Percentiles rank a stretch among this genome's conserved stretches.
phyloP scores from a whole-genome alignment of 2,113 vertebrate species.

The Dipodomys spectabilis region DNA sequence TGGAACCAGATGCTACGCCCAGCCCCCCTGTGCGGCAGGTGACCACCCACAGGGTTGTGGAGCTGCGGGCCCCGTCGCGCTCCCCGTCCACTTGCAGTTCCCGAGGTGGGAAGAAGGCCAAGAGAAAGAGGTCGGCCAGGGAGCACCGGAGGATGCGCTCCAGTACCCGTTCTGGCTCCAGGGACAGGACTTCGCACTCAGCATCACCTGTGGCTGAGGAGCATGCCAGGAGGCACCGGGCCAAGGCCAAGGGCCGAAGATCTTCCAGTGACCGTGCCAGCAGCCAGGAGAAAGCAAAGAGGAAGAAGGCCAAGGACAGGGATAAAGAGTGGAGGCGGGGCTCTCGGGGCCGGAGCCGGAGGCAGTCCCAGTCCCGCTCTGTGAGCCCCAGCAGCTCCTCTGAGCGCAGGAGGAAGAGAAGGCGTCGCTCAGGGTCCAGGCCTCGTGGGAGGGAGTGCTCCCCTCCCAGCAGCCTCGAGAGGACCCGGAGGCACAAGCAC shows the following conservation, averaged over 20 bases:
- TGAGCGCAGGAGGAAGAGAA: slow-evolving; percentile 86
- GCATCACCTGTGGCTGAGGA: slow-evolving; percentile 81
- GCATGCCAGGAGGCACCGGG: slow-evolving; percentile 63
- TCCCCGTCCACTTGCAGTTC: slow-evolving; percentile 85
- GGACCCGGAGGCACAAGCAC: slow-evolving; percentile 84
- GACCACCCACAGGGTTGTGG: slow-evolving; percentile 61
- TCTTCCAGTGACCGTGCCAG: slow-evolving; percentile 86
- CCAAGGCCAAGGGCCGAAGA: slow-evolving; percentile 80
- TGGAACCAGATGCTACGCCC: slow-evolving; percentile 62
- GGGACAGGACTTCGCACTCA: slow-evolving; percentile 83
- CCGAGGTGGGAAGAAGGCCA: slow-evolving; percentile 82
- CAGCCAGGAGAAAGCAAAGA: slow-evolving; percentile 85
- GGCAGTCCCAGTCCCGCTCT: slow-evolving; percentile 84
- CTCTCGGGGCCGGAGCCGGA: slow-evolving; percentile 85
- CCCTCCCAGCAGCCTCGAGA: slow-evolving; percentile 88
- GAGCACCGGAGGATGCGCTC: slow-evolving; percentile 70
- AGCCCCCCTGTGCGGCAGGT: background rate
- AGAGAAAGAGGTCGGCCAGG: slow-evolving; percentile 83
- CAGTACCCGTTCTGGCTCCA: slow-evolving; percentile 76
- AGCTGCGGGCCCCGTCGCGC: slow-evolving; percentile 80
- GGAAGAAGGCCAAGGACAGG: slow-evolving; percentile 83
- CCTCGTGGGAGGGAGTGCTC: slow-evolving; percentile 84
- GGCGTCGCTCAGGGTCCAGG: slow-evolving; percentile 78
- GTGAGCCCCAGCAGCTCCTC: slow-evolving; percentile 86
- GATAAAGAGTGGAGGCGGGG: slow-evolving; percentile 81